Percentiles rank a stretch among this genome's conserved stretches.
Conservation (phyloP, 2,888 invertebrate genomes). For the Cheilosia soror region DNA sequence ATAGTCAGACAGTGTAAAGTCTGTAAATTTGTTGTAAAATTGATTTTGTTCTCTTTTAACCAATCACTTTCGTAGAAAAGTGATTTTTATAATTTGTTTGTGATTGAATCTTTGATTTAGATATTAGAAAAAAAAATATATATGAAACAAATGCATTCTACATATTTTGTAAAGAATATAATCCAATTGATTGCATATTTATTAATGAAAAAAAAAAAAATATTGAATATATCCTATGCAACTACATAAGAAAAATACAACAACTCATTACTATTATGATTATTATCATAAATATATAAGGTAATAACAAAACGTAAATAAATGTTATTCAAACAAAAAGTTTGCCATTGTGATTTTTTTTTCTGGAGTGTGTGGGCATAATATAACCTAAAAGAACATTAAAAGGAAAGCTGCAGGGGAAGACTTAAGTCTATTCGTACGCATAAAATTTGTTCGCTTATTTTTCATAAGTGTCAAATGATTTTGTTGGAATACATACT, state of each 20-base stretch:
- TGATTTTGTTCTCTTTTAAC: constrained; percentile 36
- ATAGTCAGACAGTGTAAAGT: constrained; percentile 46
- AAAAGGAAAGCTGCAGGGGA: too few relatives aligned
- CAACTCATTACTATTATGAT: constrained; percentile 45
- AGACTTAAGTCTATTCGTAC: too few relatives aligned
- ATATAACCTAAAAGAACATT: too few relatives aligned
- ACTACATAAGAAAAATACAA: constrained; percentile 40
- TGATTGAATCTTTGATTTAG: constrained; percentile 28
- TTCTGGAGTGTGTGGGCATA: too few relatives aligned
- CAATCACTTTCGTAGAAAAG: not conserved
- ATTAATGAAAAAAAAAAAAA: constrained; percentile 35
- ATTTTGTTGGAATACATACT: too few relatives aligned
- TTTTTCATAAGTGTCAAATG: too few relatives aligned
- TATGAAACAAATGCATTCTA: constrained; percentile 5
- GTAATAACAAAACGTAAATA: constrained; percentile 48
- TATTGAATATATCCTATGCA: constrained; percentile 68
- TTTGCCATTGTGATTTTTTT: not conserved
- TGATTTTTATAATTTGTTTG: constrained; percentile 27
- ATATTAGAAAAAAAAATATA: not conserved
- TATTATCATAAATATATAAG: constrained; percentile 32
- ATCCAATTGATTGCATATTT: constrained; percentile 42
- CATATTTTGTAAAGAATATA: constrained; percentile 29
- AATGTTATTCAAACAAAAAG: constrained; percentile 65
- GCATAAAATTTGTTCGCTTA: too few relatives aligned
- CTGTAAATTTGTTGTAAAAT: constrained; percentile 68